Conservation (phyloP, 1,140 invertebrate species). For the Carposina sasakii region DNA sequence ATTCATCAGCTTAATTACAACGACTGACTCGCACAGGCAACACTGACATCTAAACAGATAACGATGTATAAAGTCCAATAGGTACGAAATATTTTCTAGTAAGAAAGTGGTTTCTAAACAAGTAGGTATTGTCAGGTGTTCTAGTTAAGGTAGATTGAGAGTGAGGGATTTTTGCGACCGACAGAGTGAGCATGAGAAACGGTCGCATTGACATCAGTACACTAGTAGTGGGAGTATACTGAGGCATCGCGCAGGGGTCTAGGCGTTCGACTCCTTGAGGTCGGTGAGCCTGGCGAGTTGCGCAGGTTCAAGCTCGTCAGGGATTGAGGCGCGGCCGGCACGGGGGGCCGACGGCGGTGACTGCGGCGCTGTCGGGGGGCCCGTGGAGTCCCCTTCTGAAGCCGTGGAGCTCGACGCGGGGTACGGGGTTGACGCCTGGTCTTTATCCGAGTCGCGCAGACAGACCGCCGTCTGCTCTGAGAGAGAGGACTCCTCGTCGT, state of each 20-base stretch:
- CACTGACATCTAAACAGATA: not conserved
- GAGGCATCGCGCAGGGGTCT: too few relatives aligned
- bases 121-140: too few relatives aligned
- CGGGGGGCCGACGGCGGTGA: constrained; percentile 78
- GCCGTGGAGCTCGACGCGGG: constrained; percentile 54
- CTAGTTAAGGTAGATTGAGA: too few relatives aligned
- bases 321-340: constrained; percentile 83
- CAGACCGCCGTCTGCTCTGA: constrained; percentile 58
- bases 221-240: too few relatives aligned
- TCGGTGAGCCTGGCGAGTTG: constrained; percentile 88
- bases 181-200: too few relatives aligned
- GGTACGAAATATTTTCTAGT: too few relatives aligned
- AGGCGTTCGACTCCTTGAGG: constrained; percentile 91
- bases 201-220: too few relatives aligned
- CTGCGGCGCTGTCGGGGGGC: constrained; percentile 53
- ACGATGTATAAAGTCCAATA: too few relatives aligned
- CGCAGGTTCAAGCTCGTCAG: constrained; percentile 88
- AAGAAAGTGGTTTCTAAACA: too few relatives aligned
- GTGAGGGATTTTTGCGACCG: too few relatives aligned
- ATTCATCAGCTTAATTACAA: not conserved
- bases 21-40: not conserved
- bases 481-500: constrained; percentile 55
- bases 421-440: constrained; percentile 44
- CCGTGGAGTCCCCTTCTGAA: constrained; percentile 53
- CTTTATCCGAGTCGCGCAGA: constrained; percentile 47